These are phyloP conservation scores for Mastomys natalensis DNA, from an alignment of 2,113 vertebrate species.

Conservation along the genomic window DNA sequence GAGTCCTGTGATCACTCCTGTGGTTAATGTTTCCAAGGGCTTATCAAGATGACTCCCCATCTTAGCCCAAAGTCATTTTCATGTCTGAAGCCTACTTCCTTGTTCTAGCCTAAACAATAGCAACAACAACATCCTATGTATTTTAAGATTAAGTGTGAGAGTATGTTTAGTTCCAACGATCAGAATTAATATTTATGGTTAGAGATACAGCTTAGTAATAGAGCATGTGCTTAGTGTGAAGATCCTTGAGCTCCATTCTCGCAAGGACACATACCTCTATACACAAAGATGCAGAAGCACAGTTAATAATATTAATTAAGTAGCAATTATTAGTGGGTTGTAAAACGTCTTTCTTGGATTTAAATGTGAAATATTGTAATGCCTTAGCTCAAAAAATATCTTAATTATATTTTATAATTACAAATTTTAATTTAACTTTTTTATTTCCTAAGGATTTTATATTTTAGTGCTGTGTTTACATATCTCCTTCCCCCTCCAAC, in stretches of 20 bases:
- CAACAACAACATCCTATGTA: neutral
- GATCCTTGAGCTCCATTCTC: neutral
- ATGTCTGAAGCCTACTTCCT: too few species aligned
- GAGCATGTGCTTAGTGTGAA: neutral
- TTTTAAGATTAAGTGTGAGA: neutral
- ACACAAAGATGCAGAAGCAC: neutral
- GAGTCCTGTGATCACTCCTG: too few species aligned
- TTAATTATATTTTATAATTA: neutral
- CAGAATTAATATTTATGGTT: neutral
- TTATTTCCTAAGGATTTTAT: neutral
- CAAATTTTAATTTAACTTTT: neutral
- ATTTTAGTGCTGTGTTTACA: neutral
- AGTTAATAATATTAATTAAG: neutral
- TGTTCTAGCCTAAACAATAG: too few species aligned
- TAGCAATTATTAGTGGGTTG: neutral
- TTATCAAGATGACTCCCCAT: too few species aligned
- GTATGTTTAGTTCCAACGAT: neutral
- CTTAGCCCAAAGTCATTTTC: too few species aligned
- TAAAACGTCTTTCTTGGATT: too few species aligned
- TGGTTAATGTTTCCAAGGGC: too few species aligned
- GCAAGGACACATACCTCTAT: too few species aligned
- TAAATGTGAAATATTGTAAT: neutral
- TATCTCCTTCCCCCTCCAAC: too few species aligned
- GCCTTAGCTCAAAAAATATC: neutral
- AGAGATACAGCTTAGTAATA: neutral